Base-by-base conservation (phyloP, 2,797 vertebrate genomes). In the Vireo griseus region DNA sequence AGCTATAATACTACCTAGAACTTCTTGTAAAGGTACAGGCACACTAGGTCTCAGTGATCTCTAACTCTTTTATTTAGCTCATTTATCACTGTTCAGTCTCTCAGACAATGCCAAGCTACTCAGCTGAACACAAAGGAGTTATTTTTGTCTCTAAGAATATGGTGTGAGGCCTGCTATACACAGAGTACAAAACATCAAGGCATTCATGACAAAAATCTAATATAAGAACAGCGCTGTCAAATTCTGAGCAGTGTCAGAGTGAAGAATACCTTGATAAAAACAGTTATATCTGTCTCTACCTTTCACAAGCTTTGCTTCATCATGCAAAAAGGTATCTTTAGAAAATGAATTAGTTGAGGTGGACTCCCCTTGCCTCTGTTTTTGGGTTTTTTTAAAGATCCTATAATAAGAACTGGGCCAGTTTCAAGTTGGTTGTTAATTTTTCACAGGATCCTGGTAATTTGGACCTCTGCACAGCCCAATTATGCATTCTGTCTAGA, bases 191-290 rank as follows among this genome's bases (percentile, higher is more conserved):
- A 93, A 89, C 65, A 92, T 83, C 35, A 71, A 82, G 81, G 72
- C n/a, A 31, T 79, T 90, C 42, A 76, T 88, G 33, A 92, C 57
- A 91, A 93, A 91, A 88, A 65, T 40, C 63, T 88, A 62, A 81
- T 88, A 59, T 63, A 77, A 77, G 61, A 91, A 72, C 31, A 57
- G 25, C 11, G n/a, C 68, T 91, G 63, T 91, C 52, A 94, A 82
- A 67, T 77, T 92, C 42, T 72, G 45, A 72, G 63, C 45, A 65
- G 31, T 44, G 47, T 80, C 57, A 50, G 62, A 86, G 58, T 59
- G 82, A 93, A 74, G 37, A 90, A 85, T 58, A 50, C 15, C 28
- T 82, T 67, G 39, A 61, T n/a, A 86, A 88, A 61, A 92, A 68
- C 10, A 83, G 37, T 61, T 86, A 13, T 26, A 69, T 58, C 67